Conservation (phyloP, 2,888 invertebrate genomes). For the Trissolcus japonicus region DNA sequence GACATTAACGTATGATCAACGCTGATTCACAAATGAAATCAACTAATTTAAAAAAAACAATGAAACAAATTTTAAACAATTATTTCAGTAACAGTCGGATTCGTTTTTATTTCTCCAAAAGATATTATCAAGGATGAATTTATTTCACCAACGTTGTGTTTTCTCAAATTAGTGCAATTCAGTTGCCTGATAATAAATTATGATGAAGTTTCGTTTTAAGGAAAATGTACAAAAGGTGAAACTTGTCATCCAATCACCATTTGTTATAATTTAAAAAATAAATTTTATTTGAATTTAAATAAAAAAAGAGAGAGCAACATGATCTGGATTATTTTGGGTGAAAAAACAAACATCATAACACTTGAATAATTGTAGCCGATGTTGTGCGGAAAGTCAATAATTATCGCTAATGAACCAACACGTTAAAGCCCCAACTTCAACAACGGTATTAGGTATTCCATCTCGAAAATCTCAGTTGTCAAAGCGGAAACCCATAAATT, state of each 20-base stretch:
- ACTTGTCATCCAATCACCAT: no score
- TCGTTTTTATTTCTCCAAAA: no score
- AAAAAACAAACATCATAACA: background rate
- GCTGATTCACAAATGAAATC: no score
- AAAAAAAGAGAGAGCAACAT: background rate
- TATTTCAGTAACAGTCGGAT: no score
- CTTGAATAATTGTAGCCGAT: background rate
- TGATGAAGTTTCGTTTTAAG: no score
- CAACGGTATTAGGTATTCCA: constrained; percentile 3
- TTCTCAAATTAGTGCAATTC: no score
- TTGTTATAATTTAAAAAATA: background rate
- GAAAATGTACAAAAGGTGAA: no score
- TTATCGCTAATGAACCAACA: constrained; percentile 1
- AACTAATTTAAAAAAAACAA: no score
- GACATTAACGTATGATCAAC: constrained; percentile 5
- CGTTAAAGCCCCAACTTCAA: constrained; percentile 5
- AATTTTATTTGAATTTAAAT: background rate
- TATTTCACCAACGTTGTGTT: no score
- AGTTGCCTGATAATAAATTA: no score
- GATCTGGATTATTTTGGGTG: background rate
- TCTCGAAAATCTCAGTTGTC: constrained; percentile 16
- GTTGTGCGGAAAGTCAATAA: constrained; percentile 5
- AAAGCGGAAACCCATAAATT: constrained; percentile 24
- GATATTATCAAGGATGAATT: no score
- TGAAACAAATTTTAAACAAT: no score